Evolutionary conservation across 2,888 invertebrate genomes (phyloP).

Genomic region (Cerastoderma edule): DNA sequence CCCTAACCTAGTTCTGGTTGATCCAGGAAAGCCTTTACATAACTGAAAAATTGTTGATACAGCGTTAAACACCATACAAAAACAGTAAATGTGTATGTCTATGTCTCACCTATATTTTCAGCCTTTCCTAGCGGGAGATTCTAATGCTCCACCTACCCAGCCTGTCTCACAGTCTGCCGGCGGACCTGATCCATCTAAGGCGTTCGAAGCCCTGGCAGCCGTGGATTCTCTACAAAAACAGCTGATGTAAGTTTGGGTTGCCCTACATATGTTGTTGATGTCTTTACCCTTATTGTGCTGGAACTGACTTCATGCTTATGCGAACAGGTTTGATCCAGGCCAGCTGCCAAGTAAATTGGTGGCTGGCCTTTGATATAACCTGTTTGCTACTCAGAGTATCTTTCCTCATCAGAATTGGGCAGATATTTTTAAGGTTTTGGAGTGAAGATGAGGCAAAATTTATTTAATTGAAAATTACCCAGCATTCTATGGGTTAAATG

Average conservation of each 20-base stretch:
- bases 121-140: constrained; percentile 43
- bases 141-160: constrained; percentile 5
- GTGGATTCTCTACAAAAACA: constrained; percentile 79
- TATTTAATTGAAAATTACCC: too few species aligned
- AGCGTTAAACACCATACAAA: neutral
- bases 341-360: too few species aligned
- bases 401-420: too few species aligned
- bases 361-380: too few species aligned
- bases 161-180: constrained; percentile 34
- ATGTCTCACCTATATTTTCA: constrained; percentile 23
- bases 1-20: neutral
- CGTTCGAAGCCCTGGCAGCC: constrained; percentile 80
- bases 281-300: too few species aligned
- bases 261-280: too few species aligned
- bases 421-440: too few species aligned
- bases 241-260: constrained; percentile 80
- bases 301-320: too few species aligned
- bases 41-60: neutral
- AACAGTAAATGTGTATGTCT: neutral
- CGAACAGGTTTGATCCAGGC: too few species aligned
- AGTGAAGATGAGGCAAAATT: too few species aligned
- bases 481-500: too few species aligned
- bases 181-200: constrained; percentile 76
- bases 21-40: neutral
- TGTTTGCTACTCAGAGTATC: too few species aligned